phyloP scores from a whole-genome alignment of 2,797 vertebrate species.

The Cygnus olor region DNA sequence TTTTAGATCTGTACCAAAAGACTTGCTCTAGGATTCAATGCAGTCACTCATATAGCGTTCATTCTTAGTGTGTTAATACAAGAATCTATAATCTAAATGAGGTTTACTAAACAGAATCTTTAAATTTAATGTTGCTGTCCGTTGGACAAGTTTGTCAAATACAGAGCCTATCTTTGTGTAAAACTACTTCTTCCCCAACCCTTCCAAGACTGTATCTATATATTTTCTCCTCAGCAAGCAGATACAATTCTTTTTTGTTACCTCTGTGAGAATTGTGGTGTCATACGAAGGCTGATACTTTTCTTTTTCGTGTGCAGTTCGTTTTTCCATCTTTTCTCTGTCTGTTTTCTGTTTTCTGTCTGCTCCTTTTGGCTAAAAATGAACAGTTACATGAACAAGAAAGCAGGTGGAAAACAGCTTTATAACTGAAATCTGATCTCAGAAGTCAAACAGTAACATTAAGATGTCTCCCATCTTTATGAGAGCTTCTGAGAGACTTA shows the following conservation, averaged over 20 bases:
- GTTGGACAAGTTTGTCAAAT: not conserved
- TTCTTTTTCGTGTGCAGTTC: slow-evolving; percentile 85
- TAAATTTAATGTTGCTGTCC: not conserved
- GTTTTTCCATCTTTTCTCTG: slow-evolving; percentile 87
- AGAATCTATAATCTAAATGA: not conserved
- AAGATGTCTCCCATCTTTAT: not conserved
- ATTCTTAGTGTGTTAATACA: slow-evolving; percentile 23
- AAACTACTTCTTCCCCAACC: slow-evolving; percentile 5
- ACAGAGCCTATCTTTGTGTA: not conserved
- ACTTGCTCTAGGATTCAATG: slow-evolving; percentile 63
- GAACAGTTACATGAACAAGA: slow-evolving; percentile 33
- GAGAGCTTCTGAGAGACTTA: not conserved
- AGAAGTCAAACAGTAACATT: not conserved
- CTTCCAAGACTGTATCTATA: not conserved
- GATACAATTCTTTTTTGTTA: slow-evolving; percentile 55
- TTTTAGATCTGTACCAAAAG: slow-evolving; percentile 60
- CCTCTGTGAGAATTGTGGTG: slow-evolving; percentile 87
- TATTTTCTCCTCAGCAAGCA: not conserved
- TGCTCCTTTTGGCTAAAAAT: slow-evolving; percentile 86
- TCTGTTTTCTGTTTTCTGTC: slow-evolving; percentile 88
- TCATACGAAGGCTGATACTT: slow-evolving; percentile 88
- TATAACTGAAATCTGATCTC: not conserved
- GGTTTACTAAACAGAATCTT: not conserved
- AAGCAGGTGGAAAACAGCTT: not conserved
- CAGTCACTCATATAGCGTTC: slow-evolving; percentile 55